Conservation (phyloP, 2,888 invertebrate genomes). For the Deladenus siricidicola region DNA sequence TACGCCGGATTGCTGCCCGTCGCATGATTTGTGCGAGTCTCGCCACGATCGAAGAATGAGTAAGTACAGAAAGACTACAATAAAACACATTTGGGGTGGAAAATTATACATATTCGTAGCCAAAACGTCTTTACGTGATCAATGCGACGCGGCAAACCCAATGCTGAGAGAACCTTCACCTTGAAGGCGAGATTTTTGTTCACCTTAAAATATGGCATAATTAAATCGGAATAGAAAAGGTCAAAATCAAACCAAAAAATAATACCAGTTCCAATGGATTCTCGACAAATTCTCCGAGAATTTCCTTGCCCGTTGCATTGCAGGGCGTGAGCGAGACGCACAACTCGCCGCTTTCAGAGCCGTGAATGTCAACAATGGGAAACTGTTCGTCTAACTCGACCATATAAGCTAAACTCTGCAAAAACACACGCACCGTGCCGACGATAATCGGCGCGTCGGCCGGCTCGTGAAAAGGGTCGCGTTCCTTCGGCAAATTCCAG, state of each 20-base stretch:
- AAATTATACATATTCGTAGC: neutral
- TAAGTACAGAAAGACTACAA: conserved; percentile 53
- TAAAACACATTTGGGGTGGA: neutral
- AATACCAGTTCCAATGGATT: conserved; percentile 55
- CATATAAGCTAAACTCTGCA: conserved; percentile 58
- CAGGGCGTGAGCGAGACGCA: conserved; percentile 58
- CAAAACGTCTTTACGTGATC: conserved; percentile 53
- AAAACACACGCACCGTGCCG: conserved; percentile 59
- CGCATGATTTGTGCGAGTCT: conserved; percentile 46
- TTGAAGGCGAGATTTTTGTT: conserved; percentile 58
- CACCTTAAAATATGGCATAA: conserved; percentile 32
- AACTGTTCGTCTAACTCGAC: conserved; percentile 59
- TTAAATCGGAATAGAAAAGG: neutral
- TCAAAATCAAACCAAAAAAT: neutral
- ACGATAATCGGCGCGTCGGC: conserved; percentile 57
- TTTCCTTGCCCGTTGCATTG: conserved; percentile 57
- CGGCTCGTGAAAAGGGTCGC: conserved; percentile 60
- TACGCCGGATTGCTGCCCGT: conserved; percentile 57
- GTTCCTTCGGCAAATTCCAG: no score
- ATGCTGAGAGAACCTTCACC: conserved; percentile 57
- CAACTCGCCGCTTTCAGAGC: conserved; percentile 53
- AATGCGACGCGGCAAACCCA: conserved; percentile 58
- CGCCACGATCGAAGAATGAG: conserved; percentile 57
- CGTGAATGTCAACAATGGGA: conserved; percentile 54
- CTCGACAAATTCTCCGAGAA: conserved; percentile 58